Conservation (phyloP, 2,113 vertebrate genomes). For the Boleophthalmus pectinirostris region DNA sequence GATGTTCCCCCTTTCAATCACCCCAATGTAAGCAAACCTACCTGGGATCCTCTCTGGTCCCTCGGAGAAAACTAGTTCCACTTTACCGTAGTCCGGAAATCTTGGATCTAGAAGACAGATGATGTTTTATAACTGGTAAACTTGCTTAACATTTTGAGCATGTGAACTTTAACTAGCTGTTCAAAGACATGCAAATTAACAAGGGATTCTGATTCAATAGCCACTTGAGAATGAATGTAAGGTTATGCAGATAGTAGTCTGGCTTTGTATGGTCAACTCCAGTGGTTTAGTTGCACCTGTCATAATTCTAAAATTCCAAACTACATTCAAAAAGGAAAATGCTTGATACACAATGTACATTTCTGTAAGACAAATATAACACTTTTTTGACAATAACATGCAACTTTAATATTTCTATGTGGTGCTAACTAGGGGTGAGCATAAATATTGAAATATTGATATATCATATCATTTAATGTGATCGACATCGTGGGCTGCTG, state of each 20-base stretch:
- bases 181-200: neutral
- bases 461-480: no score
- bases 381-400: no score
- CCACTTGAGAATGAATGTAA: neutral
- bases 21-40: conserved; percentile 52
- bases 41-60: conserved; percentile 89
- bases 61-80: conserved; percentile 91
- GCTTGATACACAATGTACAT: no score
- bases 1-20: neutral
- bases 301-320: no score
- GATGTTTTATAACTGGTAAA: neutral
- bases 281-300: no score
- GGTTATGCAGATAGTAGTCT: neutral
- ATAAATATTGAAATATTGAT: no score
- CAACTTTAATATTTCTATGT: no score
- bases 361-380: no score
- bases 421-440: no score
- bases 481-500: no score
- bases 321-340: no score
- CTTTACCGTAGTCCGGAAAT: conserved; percentile 89
- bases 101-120: conserved; percentile 81
- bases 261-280: no score
- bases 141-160: neutral
- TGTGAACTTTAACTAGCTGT: neutral
- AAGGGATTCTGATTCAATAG: neutral